Evolutionary conservation across 2,888 invertebrate genomes (phyloP).

Genomic region (Tetragnatha montana): DNA sequence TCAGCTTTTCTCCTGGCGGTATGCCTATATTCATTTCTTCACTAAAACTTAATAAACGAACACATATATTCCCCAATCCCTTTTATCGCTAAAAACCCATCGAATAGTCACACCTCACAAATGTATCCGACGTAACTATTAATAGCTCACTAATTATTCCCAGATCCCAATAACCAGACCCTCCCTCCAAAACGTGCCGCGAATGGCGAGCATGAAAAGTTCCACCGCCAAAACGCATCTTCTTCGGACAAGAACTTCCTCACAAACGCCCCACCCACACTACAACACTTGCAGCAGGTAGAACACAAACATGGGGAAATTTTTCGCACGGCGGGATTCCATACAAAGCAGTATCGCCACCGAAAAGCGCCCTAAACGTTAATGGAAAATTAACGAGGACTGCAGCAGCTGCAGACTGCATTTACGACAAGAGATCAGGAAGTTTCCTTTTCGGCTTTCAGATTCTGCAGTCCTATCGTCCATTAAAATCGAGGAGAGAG

Average conservation of each 20-base stretch:
- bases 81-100: neutral
- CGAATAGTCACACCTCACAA: too few species aligned
- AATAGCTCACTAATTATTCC: too few species aligned
- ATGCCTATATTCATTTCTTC: too few species aligned
- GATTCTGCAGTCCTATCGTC: slow-evolving; percentile 23
- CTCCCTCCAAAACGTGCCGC: neutral
- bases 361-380: slow-evolving; percentile 42
- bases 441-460: slow-evolving; percentile 30
- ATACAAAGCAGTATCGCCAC: slow-evolving; percentile 35
- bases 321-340: slow-evolving; percentile 29
- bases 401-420: slow-evolving; percentile 54
- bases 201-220: neutral
- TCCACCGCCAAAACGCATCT: neutral
- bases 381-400: slow-evolving; percentile 61
- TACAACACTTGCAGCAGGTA: neutral
- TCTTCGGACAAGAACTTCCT: neutral
- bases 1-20: too few species aligned
- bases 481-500: slow-evolving; percentile 18
- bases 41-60: too few species aligned
- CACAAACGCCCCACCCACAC: neutral
- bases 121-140: too few species aligned
- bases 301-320: neutral
- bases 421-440: slow-evolving; percentile 34
- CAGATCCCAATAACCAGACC: neutral
- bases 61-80: neutral